Conservation (phyloP, 64 coral and sea anemone genomes). For the Montipora foliosa region DNA sequence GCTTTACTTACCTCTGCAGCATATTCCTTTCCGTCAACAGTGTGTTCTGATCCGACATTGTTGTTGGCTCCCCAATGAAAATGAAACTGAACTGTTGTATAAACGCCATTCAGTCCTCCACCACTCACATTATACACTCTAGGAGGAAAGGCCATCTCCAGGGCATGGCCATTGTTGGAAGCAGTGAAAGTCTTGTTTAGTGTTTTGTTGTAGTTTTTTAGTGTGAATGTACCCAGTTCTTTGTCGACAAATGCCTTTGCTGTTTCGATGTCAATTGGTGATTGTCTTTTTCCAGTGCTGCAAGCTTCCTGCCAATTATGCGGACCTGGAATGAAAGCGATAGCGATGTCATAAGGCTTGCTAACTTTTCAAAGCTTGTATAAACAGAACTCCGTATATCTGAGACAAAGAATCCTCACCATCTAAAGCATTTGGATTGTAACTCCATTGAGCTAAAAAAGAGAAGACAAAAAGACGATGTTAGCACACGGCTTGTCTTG, state of each 20-base stretch:
- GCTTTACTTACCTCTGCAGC: constrained; percentile 44
- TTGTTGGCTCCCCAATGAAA: constrained; percentile 45
- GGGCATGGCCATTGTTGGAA: constrained; percentile 12
- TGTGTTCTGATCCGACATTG: constrained; percentile 50
- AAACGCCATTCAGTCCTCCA: constrained; percentile 19
- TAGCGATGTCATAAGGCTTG: too few relatives aligned
- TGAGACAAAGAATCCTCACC: neutral
- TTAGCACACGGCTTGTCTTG: too few relatives aligned
- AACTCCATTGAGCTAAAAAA: constrained; percentile 2
- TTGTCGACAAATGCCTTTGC: neutral
- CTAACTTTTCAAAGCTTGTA: neutral
- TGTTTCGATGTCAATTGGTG: constrained; percentile 49
- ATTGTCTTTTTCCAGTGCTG: neutral
- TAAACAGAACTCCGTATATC: neutral
- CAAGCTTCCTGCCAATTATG: neutral
- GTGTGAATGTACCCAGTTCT: neutral
- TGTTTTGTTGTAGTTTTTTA: constrained; percentile 11
- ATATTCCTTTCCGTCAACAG: constrained; percentile 7
- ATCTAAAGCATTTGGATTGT: neutral
- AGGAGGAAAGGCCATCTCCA: neutral
- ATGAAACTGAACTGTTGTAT: constrained; percentile 43
- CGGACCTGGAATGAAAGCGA: neutral
- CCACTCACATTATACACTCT: constrained; percentile 25
- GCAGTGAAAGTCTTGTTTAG: neutral
- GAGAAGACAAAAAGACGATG: neutral